These are phyloP conservation scores for Buceros bicornis DNA, from an alignment of 2,797 vertebrate genomes.

Conservation along the genomic window DNA sequence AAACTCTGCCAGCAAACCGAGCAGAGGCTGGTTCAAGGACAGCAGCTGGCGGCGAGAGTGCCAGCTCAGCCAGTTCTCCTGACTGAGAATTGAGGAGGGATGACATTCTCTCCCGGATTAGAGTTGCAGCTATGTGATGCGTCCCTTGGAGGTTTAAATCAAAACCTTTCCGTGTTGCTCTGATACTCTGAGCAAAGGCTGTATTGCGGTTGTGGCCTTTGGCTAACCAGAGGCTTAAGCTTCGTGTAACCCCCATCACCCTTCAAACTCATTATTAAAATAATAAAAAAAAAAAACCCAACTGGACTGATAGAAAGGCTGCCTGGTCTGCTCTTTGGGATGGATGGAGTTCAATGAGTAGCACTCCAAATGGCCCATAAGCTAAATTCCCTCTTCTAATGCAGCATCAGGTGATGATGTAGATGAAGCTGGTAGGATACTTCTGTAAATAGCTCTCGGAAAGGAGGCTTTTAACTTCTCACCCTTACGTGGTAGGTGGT, in stretches of 20 bases:
- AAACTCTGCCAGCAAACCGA: not conserved
- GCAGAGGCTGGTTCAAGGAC: not conserved
- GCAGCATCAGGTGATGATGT: not conserved
- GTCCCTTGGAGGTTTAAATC: slow-evolving; percentile 23
- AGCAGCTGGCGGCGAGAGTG: not conserved
- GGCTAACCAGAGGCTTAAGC: not conserved
- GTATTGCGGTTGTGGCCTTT: not conserved
- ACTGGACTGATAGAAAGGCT: not conserved
- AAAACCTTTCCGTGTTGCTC: not conserved
- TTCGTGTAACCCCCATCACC: not conserved
- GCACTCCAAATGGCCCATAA: not conserved
- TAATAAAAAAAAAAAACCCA: not conserved
- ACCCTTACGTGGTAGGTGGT: not conserved
- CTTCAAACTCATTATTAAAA: slow-evolving; percentile 3
- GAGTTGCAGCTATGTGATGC: slow-evolving; percentile 20
- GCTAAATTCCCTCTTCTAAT: not conserved
- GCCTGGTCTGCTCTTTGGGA: not conserved
- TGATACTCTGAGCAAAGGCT: not conserved
- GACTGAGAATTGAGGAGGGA: not conserved
- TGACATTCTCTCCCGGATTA: slow-evolving; percentile 1
- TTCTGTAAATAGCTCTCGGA: not conserved
- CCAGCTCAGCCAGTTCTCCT: not conserved
- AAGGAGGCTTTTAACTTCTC: not conserved
- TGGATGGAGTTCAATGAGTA: not conserved
- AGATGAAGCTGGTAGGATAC: not conserved